These are phyloP conservation scores for Chrysochloris asiatica DNA, from an alignment of 2,113 vertebrate genomes.

Conservation along the genomic window DNA sequence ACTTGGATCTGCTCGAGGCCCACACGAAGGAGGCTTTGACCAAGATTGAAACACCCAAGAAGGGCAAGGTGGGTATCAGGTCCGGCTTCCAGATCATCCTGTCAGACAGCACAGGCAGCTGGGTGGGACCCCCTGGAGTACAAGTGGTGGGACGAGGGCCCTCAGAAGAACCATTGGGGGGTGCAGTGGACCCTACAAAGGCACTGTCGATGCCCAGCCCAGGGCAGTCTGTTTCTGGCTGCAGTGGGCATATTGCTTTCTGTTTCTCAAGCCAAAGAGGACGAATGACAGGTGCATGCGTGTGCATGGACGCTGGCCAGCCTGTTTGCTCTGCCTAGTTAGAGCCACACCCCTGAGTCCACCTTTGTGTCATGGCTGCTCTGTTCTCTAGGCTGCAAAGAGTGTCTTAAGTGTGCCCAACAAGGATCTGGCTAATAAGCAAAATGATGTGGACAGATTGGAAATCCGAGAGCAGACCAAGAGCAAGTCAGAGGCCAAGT, in stretches of 20 bases:
- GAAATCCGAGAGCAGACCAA: slow-evolving; percentile 97
- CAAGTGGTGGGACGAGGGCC: background rate
- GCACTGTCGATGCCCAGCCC: background rate
- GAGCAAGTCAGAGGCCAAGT: slow-evolving; percentile 97
- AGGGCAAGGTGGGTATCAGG: slow-evolving; percentile 88
- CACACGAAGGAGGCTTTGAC: slow-evolving; percentile 96
- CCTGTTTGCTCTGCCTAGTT: no score
- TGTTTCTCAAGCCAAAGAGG: background rate
- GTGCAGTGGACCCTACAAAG: background rate
- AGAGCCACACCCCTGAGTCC: background rate
- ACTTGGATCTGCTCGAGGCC: slow-evolving; percentile 94
- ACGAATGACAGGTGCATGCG: background rate
- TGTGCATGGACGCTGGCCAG: no score
- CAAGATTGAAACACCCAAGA: slow-evolving; percentile 97
- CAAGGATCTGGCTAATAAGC: slow-evolving; percentile 89
- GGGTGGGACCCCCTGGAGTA: background rate
- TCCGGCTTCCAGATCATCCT: background rate
- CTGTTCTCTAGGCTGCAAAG: slow-evolving; percentile 89
- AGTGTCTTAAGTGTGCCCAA: slow-evolving; percentile 90
- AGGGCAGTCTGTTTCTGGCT: background rate
- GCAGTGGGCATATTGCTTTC: background rate
- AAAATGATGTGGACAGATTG: slow-evolving; percentile 93
- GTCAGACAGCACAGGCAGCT: no score
- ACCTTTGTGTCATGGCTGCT: background rate
- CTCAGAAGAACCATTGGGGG: background rate